These are phyloP conservation scores for Chironomus riparius DNA, from an alignment of 2,888 invertebrate species.

Conservation along the genomic window DNA sequence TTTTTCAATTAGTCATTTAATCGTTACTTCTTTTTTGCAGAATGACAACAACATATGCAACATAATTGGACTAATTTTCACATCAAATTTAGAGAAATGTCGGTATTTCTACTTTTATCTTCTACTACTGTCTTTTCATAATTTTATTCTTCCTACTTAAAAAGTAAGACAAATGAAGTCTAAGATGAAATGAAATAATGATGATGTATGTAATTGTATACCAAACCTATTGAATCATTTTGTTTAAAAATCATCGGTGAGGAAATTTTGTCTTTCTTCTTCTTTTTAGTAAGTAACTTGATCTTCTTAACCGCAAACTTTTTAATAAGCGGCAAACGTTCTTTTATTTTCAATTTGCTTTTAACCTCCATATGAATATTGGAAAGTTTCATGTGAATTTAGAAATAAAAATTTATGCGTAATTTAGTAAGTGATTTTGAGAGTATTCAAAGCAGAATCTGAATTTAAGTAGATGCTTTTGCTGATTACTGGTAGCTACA, in stretches of 20 bases:
- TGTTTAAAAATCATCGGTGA: neutral
- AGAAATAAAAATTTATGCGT: neutral
- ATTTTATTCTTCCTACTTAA: neutral
- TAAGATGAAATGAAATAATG: neutral
- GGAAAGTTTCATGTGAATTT: constrained; percentile 3
- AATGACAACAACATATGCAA: neutral
- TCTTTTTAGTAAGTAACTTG: neutral
- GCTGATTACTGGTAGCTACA: no score
- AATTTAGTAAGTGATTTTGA: neutral
- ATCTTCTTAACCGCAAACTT: constrained; percentile 5
- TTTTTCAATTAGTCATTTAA: constrained; percentile 22
- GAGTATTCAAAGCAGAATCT: neutral
- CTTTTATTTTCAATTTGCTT: neutral
- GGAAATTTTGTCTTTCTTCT: neutral
- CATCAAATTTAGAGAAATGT: neutral
- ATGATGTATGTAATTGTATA: neutral
- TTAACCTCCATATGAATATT: no score
- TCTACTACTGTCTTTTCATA: neutral
- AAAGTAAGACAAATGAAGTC: neutral
- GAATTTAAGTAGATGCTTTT: no score
- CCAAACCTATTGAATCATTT: neutral
- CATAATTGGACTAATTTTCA: constrained; percentile 24
- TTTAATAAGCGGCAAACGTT: constrained; percentile 19
- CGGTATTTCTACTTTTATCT: neutral
- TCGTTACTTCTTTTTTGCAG: neutral